phyloP scores from a whole-genome alignment of 2,797 vertebrate genomes.

The Girardinus metallicus region DNA sequence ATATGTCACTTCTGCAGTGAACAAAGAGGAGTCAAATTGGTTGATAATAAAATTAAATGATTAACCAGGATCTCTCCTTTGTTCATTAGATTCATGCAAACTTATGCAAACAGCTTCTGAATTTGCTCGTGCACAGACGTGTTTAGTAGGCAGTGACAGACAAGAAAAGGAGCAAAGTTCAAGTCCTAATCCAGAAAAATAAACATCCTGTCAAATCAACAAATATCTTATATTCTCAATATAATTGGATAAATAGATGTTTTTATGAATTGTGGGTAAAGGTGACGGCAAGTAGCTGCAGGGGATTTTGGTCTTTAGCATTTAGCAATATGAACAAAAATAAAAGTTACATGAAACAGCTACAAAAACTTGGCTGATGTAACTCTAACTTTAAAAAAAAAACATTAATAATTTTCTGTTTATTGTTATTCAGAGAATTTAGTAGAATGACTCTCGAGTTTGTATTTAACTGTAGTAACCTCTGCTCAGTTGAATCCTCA shows the following conservation, averaged over 20 bases:
- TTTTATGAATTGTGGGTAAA: not conserved
- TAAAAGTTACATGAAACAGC: not conserved
- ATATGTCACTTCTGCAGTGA: not conserved
- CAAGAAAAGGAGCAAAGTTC: not conserved
- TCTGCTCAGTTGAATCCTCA: slow-evolving; percentile 41
- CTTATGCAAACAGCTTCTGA: not conserved
- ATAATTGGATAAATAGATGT: not conserved
- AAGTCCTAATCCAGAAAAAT: not conserved
- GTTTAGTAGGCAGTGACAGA: not conserved
- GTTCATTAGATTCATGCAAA: slow-evolving; percentile 1
- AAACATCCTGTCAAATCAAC: not conserved
- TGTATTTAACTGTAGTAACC: slow-evolving; percentile 52
- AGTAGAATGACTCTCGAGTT: slow-evolving; percentile 36
- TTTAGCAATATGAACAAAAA: not conserved
- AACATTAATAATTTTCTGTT: not conserved
- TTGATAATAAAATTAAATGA: not conserved
- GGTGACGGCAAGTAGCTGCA: not conserved
- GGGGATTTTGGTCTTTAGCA: not conserved
- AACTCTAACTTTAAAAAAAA: not conserved
- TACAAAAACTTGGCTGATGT: not conserved
- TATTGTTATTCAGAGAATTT: not conserved
- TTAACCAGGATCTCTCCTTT: not conserved
- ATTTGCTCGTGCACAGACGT: not conserved
- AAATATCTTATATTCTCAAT: not conserved
- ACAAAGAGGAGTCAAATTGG: not conserved